Evolutionary conservation across 2,113 vertebrate species (phyloP), one percentile per base, ranked within the genome.

Genomic region (Chunga burmeisteri): DNA sequence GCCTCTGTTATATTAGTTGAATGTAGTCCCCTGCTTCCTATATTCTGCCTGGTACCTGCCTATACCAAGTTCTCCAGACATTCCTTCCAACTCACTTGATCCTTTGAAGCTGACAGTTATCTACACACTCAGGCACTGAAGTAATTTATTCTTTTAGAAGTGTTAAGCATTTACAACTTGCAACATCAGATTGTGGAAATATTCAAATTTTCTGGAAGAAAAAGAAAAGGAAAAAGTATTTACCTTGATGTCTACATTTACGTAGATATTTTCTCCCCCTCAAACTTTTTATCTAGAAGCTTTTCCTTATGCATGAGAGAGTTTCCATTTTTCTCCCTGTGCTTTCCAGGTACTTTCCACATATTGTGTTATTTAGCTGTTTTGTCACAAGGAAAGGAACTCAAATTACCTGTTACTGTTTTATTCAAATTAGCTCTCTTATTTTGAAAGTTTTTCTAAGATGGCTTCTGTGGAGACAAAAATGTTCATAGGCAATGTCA

Each of bases 61-160:
- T 96, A 47, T 66, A 83, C 52, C 0, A 1, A 89, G 70, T 20
- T 93, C 59, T 93, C 63, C 74, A 86, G 53, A 91, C 67, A 82
- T 86, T 90, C 34, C 71, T 94, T 95, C 83, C 92, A 95, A 82
- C 42, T 86, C 81, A 80, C 53, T 90, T 19, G 26, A 86, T 87
- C 78, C 86, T 96, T 95, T 96, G 94, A 97, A 95, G 87, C 85
- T 95, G 89, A 95, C 84, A 96, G 66, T 82, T 90, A 96, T 44
- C 73, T 94, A 80, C 38, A 73, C 66, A 95, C 91, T 91, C 94
- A 91, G 84, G 70, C 70, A 73, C 40, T n/a, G n/a, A 86, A 85
- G 66, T 90, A 85, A 94, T 95, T 94, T 94, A 87, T 92, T 94
- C 90, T 80, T 96, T 93, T 75, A 95, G 87, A 96, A 95, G 90